Base-by-base conservation (phyloP, 2,113 vertebrate species). In the Thamnaconus septentrionalis region DNA sequence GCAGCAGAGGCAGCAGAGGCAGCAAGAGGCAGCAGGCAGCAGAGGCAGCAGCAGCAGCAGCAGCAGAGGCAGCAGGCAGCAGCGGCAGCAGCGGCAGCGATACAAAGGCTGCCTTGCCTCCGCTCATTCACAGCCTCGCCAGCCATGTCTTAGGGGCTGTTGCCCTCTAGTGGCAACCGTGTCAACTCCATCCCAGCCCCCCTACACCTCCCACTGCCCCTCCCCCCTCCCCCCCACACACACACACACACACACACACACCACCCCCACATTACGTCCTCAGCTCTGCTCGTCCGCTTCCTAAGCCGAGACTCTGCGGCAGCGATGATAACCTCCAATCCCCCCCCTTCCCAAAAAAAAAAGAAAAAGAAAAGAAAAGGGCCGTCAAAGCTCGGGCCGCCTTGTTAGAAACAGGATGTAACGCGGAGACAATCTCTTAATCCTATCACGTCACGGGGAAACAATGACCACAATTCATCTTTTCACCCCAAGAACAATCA, bases 131-230 rank as follows among this genome's bases (percentile, higher is more conserved):
- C 56, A 56, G 57, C 60, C 52, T 65, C 82, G 78, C 40, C n/a
- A 45, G 18, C 10, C 4, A 87, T 90, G 83, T 85, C 59, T 90
- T 69, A 62, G 73, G 49, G 68, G 55, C 53, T 85, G 68, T 79
- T 78, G 87, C 90, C 91, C 88, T 88, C 90, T 91, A 82, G 78
- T 89, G 92, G 87, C 59, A 41, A 65, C 75, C 78, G 48, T 47
- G 53, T 4, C 69, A 80, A 77, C 66, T 69, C 42, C 68, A 8
- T 8, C 49, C 68, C 12, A 18, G 5, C 45, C 4, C 58, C 56
- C 51, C 53, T 55, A 3, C 9, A 5, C 55, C 8, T 8, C 40
- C 31, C 51, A 5, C 42, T 1, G 39, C 59, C 46, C n/a, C n/a
- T n/a, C n/a, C n/a, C n/a, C n/a, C n/a, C n/a, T n/a, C n/a, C n/a